Percentiles rank a stretch among this genome's conserved stretches.
phyloP scores from a whole-genome alignment of 2,797 vertebrate genomes.

The Coracias cyanogaster region DNA sequence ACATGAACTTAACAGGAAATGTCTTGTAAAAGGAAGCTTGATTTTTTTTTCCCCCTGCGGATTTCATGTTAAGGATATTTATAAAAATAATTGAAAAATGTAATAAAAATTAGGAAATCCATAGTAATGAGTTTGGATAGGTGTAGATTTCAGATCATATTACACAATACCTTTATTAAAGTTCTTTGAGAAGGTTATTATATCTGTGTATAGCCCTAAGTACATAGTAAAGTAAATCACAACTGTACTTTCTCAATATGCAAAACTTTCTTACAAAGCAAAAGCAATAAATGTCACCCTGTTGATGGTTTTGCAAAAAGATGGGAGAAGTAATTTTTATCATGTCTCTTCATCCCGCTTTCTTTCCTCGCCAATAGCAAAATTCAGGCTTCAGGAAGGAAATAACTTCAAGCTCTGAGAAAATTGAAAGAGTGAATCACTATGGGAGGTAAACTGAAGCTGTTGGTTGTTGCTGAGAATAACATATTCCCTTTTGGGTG shows the following conservation, averaged over 20 bases:
- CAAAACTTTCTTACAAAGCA: background rate
- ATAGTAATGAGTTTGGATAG: background rate
- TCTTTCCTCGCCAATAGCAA: slow-evolving; percentile 9
- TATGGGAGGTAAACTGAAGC: slow-evolving; percentile 10
- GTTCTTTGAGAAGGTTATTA: background rate
- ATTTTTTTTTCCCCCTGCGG: background rate
- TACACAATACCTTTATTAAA: background rate
- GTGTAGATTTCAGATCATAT: background rate
- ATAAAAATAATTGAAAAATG: slow-evolving; percentile 32
- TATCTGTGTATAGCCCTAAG: background rate
- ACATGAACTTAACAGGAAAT: slow-evolving; percentile 43
- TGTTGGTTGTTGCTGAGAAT: slow-evolving; percentile 7
- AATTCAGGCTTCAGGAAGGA: background rate
- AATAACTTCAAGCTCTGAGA: background rate
- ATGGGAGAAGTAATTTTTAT: background rate
- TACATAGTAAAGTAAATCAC: background rate
- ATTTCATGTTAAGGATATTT: slow-evolving; percentile 27
- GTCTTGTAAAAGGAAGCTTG: slow-evolving; percentile 15
- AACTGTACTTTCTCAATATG: background rate
- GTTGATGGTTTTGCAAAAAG: background rate
- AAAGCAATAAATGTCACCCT: background rate
- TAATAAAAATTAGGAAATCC: slow-evolving; percentile 35
- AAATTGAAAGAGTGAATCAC: background rate
- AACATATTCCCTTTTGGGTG: background rate
- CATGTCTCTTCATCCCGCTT: background rate